These are phyloP conservation scores for Amphimallon solstitiale DNA, from an alignment of 2,888 invertebrate genomes.

Conservation along the genomic window DNA sequence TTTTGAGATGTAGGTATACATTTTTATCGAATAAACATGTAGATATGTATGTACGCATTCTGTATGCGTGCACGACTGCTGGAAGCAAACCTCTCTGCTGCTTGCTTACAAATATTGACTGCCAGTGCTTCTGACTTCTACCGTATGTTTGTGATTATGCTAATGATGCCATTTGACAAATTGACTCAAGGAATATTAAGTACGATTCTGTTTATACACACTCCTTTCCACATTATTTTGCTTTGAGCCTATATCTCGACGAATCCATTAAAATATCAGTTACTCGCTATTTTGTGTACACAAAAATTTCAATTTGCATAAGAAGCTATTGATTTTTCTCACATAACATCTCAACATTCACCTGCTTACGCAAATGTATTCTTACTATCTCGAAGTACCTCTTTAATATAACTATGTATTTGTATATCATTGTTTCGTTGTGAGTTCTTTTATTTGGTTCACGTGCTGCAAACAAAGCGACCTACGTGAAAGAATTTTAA, in stretches of 20 bases:
- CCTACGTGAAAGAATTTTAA: constrained; percentile 14
- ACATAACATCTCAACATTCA: constrained; percentile 14
- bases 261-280: constrained; percentile 42
- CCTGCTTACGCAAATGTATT: constrained; percentile 9
- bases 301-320: constrained; percentile 38
- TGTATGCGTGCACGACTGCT: not conserved
- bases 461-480: constrained; percentile 23
- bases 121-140: constrained; percentile 36
- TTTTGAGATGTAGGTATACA: constrained; percentile 32
- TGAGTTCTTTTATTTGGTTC: constrained; percentile 22
- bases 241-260: constrained; percentile 28
- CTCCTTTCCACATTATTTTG: constrained; percentile 23
- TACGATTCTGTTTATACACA: constrained; percentile 38
- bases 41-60: not conserved
- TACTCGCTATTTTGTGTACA: constrained; percentile 31
- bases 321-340: constrained; percentile 38
- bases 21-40: constrained; percentile 9
- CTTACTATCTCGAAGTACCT: not conserved
- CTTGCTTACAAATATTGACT: constrained; percentile 39
- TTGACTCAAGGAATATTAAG: constrained; percentile 42
- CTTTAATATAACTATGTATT: not conserved
- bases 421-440: not conserved
- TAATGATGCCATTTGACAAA: constrained; percentile 46
- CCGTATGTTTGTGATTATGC: constrained; percentile 43
- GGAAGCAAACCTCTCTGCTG: constrained; percentile 7